These are phyloP conservation scores for Danio albolineatus DNA, from an alignment of 2,797 vertebrate species.

Conservation along the genomic window DNA sequence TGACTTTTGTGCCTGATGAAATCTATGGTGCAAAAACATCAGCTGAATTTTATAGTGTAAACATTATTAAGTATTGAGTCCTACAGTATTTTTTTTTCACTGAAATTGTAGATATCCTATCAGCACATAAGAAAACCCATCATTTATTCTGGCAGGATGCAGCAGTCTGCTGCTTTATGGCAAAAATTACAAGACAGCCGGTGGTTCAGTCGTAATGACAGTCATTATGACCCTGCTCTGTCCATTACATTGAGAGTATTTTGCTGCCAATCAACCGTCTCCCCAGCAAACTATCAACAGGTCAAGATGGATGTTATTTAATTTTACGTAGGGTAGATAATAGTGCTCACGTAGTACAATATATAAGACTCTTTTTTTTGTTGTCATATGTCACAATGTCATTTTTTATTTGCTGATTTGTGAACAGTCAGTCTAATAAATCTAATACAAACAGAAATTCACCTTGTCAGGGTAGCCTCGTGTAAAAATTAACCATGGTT, in stretches of 20 bases:
- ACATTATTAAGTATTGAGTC: neutral
- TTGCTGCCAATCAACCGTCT: neutral
- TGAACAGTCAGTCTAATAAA: neutral
- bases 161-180: constrained; percentile 23
- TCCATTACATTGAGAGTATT: constrained; percentile 1
- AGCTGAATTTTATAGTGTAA: neutral
- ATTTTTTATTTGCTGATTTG: no score
- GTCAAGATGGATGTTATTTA: neutral
- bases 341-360: neutral
- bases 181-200: constrained; percentile 25
- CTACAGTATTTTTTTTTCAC: neutral
- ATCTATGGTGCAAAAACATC: neutral
- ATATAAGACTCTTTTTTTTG: no score
- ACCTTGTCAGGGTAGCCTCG: no score
- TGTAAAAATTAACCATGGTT: neutral
- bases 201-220: constrained; percentile 22
- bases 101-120: constrained; percentile 9
- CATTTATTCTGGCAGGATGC: neutral
- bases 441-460: no score
- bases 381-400: neutral
- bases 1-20: neutral
- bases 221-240: constrained; percentile 10
- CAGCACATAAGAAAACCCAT: constrained; percentile 26
- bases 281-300: neutral
- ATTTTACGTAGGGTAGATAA: neutral